Evolutionary conservation across 2,113 vertebrate genomes (phyloP).

Genomic region (Jaculus jaculus): DNA sequence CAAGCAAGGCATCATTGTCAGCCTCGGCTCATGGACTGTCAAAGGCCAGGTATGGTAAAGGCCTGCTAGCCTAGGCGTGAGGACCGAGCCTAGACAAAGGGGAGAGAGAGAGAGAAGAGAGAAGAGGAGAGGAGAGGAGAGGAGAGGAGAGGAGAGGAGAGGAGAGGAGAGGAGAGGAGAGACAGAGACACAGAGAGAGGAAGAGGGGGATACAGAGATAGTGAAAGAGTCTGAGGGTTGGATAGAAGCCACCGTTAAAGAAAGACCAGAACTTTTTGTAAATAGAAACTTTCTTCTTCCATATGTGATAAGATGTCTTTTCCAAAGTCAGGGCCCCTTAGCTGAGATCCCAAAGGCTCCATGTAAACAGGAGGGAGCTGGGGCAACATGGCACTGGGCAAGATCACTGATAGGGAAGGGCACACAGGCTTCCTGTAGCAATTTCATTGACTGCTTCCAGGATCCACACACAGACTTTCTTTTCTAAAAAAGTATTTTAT

Average conservation of each 20-base stretch:
- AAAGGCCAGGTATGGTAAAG: fast-evolving
- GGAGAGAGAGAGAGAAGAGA: fast-evolving
- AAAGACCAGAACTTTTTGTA: neutral
- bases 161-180: too few relatives aligned
- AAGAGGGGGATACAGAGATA: neutral
- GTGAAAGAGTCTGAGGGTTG: too few relatives aligned
- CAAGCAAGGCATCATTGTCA: too few relatives aligned
- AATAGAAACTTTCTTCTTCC: too few relatives aligned
- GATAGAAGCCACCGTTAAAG: neutral
- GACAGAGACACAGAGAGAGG: neutral
- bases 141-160: too few relatives aligned
- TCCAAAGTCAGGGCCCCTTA: neutral
- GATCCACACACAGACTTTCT: too few relatives aligned
- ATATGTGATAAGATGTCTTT: too few relatives aligned
- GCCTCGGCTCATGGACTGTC: fast-evolving
- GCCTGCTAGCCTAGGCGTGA: neutral
- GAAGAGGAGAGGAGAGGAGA: neutral
- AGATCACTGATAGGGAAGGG: neutral
- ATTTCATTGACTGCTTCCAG: neutral
- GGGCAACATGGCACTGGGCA: neutral
- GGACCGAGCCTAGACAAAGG: too few relatives aligned
- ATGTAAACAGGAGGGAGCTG: neutral
- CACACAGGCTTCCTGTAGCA: neutral
- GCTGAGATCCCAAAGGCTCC: neutral
- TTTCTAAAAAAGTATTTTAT: too few relatives aligned